Evolutionary conservation across 2,797 vertebrate species (phyloP), one percentile per base, ranked within the genome.

Genomic region (Scleropages formosus): DNA sequence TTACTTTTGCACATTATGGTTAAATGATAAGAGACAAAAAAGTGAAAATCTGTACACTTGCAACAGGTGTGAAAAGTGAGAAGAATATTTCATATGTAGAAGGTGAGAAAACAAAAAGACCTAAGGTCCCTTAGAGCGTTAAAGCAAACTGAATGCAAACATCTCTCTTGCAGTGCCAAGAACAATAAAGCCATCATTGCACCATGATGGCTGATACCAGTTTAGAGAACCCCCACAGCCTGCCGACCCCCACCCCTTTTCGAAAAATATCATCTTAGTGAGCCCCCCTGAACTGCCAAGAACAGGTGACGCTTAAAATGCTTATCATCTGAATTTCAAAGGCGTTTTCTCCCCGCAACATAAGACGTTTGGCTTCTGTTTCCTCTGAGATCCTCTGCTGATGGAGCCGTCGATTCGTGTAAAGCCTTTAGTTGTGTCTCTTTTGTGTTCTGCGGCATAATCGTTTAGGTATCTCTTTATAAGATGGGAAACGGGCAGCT

Each of bases 251-350:
- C n/a, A n/a, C n/a, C n/a, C n/a, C n/a, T n/a, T n/a, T n/a, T n/a
- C n/a, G 77, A 82, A 84, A 78, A 82, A 82, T 74, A 84, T 88
- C 79, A 76, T 86, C 85, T 86, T 82, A 77, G 82, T n/a, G 73
- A 78, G 77, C 81, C 72, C 78, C 82, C 80, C 84, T 87, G 77
- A 85, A 88, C 88, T 84, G 86, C 85, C 81, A 78, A 79, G 79
- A 65, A 85, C 91, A 91, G 91, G 90, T 91, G 91, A 91, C 87
- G 84, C 84, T 82, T 84, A 82, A 88, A 78, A 80, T 80, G 83
- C 83, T 76, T 70, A 44, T 75, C 83, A 89, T 90, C 90, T 90
- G 87, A 89, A 90, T 89, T 88, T 89, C 89, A 91, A 90, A 91
- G 88, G 64, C 75, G 64, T 44, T 46, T 65, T 24, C 51, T 68